Percentiles rank a stretch among this genome's conserved stretches.
phyloP scores from a whole-genome alignment of 2,888 invertebrate species.

The Dromius quadrimaculatus region DNA sequence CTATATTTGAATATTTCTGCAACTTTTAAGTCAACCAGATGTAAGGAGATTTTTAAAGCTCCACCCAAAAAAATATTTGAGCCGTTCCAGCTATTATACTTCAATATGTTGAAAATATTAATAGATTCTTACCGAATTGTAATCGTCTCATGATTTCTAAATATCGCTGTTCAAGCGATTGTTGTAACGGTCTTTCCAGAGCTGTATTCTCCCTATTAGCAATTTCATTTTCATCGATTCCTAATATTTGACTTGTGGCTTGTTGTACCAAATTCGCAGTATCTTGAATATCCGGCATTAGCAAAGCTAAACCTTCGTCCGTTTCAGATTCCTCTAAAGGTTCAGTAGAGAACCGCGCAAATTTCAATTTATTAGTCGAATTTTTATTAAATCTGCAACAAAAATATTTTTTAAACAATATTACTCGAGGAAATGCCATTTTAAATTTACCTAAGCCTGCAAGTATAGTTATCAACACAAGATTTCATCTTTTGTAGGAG shows the following conservation, averaged over 20 bases:
- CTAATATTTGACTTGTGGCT: slow-evolving; percentile 64
- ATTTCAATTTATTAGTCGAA: slow-evolving; percentile 58
- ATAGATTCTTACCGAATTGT: slow-evolving; percentile 81
- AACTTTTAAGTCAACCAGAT: no score
- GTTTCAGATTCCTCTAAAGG: slow-evolving; percentile 79
- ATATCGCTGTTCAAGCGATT: slow-evolving; percentile 81
- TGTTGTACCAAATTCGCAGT: slow-evolving; percentile 69
- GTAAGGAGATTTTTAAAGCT: no score
- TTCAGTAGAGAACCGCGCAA: slow-evolving; percentile 62
- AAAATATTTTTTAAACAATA: background rate
- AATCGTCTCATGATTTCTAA: slow-evolving; percentile 88
- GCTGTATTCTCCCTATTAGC: slow-evolving; percentile 61
- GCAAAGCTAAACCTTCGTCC: slow-evolving; percentile 87
- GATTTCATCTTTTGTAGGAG: slow-evolving; percentile 88
- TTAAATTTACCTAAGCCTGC: slow-evolving; percentile 78
- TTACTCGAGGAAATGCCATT: no score
- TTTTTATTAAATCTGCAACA: slow-evolving; percentile 44
- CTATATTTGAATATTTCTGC: no score
- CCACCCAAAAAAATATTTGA: no score
- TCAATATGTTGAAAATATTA: background rate
- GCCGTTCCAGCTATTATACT: no score
- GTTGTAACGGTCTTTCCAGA: slow-evolving; percentile 68
- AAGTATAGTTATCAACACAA: slow-evolving; percentile 93
- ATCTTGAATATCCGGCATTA: slow-evolving; percentile 93
- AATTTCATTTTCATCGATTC: slow-evolving; percentile 62